A percentile compares a stretch with the other conserved stretches of the same genome.
Conservation (phyloP, 2,888 invertebrate genomes). For the Archaeoteleia sp. region DNA sequence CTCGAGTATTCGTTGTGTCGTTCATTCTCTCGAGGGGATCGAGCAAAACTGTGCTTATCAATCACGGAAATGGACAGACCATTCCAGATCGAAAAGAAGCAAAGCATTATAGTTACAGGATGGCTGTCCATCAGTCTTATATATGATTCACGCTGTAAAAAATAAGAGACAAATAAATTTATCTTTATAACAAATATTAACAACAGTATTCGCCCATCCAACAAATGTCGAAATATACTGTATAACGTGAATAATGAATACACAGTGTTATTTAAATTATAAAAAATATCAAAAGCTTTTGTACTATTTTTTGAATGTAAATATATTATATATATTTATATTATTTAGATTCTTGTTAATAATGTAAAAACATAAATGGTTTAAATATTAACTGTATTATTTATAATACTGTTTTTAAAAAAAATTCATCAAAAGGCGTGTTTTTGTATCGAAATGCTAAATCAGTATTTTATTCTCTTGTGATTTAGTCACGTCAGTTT, state of each 20-base stretch:
- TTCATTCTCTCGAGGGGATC: background rate
- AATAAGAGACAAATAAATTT: no score
- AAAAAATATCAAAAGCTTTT: no score
- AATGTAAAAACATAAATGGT: background rate
- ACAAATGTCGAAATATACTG: no score
- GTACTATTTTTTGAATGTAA: no score
- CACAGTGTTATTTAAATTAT: no score
- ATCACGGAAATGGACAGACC: constrained; percentile 4
- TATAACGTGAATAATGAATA: no score
- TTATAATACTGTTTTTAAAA: background rate
- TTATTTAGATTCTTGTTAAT: no score
- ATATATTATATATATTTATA: no score
- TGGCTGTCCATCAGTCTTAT: background rate
- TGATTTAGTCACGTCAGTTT: constrained; percentile 19
- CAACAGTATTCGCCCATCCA: no score
- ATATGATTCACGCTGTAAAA: no score
- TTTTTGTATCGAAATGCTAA: constrained; percentile 15
- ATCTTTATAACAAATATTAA: no score
- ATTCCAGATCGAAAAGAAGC: background rate
- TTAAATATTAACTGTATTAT: background rate
- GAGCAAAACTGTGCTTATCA: constrained; percentile 3
- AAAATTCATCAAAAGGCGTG: background rate
- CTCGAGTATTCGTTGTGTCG: background rate
- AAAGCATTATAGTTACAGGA: background rate
- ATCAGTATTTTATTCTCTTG: constrained; percentile 20